These are phyloP conservation scores for Sebastes oblongus DNA, from an alignment of 2,797 vertebrate species.

Conservation along the genomic window DNA sequence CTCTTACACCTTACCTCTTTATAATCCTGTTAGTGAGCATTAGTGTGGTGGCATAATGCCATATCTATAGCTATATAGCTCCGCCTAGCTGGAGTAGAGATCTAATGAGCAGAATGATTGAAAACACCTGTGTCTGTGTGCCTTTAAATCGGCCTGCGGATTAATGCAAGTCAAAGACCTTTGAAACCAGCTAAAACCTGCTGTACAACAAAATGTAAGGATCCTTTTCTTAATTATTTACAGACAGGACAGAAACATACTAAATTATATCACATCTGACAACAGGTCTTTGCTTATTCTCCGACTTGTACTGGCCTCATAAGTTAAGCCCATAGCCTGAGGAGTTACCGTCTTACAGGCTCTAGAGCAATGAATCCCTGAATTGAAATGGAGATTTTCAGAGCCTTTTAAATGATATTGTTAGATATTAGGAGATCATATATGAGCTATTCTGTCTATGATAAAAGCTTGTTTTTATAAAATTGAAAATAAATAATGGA, in stretches of 20 bases:
- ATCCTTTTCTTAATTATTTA: not conserved
- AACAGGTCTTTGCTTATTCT: not conserved
- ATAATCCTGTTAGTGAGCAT: not conserved
- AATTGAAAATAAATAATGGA: not conserved
- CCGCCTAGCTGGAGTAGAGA: not conserved
- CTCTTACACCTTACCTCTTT: not conserved
- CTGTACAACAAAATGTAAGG: not conserved
- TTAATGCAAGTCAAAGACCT: not conserved
- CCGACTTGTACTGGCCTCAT: not conserved
- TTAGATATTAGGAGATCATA: conserved; percentile 18
- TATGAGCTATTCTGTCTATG: not conserved
- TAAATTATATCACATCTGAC: not conserved
- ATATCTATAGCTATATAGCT: not conserved
- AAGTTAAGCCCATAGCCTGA: not conserved
- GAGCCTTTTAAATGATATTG: conserved; percentile 15
- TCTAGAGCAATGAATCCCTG: not conserved
- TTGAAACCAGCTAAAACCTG: not conserved
- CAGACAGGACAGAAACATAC: not conserved
- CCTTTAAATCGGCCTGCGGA: not conserved
- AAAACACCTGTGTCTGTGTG: not conserved
- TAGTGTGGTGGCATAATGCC: not conserved
- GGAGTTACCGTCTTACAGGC: not conserved
- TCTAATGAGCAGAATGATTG: not conserved
- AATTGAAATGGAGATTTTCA: conserved; percentile 16
- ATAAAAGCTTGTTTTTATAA: conserved; percentile 11